Evolutionary conservation across 2,888 invertebrate species (phyloP).

Genomic region (Loripinus fragilis): DNA sequence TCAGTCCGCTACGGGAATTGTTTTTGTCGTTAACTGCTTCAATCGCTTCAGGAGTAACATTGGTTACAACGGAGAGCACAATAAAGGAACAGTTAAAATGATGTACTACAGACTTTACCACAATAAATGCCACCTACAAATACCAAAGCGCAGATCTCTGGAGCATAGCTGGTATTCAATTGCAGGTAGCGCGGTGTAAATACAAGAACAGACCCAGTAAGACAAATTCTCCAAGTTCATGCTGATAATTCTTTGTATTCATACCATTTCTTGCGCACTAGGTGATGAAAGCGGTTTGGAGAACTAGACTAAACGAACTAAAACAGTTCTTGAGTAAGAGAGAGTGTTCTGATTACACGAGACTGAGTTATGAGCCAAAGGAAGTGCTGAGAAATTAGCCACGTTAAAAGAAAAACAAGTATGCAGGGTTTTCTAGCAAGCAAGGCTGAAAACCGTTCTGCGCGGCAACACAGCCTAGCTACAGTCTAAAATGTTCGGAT

Average conservation of each 20-base stretch:
- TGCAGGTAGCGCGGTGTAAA: conserved; percentile 16
- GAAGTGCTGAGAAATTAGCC: too few species aligned
- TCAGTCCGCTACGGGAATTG: conserved; percentile 3
- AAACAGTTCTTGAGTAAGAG: too few species aligned
- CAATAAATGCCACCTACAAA: conserved; percentile 29
- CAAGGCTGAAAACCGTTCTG: too few species aligned
- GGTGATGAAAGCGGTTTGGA: conserved; percentile 8
- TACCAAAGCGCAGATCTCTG: conserved; percentile 17
- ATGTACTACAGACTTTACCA: conserved; percentile 34
- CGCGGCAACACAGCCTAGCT: too few species aligned
- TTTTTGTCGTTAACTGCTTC: conserved; percentile 13
- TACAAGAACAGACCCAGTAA: not conserved
- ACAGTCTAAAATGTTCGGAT: too few species aligned
- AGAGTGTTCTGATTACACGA: too few species aligned
- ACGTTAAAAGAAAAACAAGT: too few species aligned
- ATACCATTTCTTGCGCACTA: conserved; percentile 1
- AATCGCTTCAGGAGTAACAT: conserved; percentile 13
- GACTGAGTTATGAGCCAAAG: not conserved
- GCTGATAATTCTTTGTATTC: conserved; percentile 5
- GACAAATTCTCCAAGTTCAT: not conserved
- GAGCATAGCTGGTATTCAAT: not conserved
- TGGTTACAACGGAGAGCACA: conserved; percentile 36
- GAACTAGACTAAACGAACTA: conserved; percentile 7
- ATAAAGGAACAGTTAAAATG: conserved; percentile 50
- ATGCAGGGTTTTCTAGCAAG: too few species aligned